Evolutionary conservation across 2,888 invertebrate species (phyloP).

Genomic region (Stegana nigrithorax): DNA sequence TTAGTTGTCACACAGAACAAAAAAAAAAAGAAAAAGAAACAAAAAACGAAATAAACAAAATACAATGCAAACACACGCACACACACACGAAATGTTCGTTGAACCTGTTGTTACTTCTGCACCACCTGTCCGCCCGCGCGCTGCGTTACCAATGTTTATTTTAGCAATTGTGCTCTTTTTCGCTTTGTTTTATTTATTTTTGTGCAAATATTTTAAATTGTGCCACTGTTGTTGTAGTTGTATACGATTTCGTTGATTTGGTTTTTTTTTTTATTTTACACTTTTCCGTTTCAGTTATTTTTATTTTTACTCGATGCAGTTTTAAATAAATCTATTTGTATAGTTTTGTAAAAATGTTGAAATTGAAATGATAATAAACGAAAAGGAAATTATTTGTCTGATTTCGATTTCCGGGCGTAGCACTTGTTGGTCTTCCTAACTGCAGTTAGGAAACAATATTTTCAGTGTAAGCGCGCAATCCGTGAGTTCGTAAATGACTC

Average conservation of each 20-base stretch:
- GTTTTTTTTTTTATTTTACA: background rate
- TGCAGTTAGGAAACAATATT: background rate
- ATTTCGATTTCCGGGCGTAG: background rate
- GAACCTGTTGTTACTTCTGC: constrained; percentile 11
- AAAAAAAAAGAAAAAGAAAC: background rate
- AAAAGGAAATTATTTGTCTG: background rate
- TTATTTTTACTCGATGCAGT: background rate
- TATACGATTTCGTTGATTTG: background rate
- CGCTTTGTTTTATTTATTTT: constrained; percentile 52
- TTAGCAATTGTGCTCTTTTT: constrained; percentile 12
- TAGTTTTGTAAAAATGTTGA: background rate
- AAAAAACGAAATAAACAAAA: background rate
- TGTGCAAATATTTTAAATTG: constrained; percentile 43
- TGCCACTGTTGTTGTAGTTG: constrained; percentile 41
- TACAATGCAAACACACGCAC: background rate
- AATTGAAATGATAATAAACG: too few species aligned
- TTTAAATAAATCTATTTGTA: background rate
- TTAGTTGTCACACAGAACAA: constrained; percentile 25
- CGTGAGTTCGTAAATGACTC: too few species aligned
- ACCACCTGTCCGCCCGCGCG: constrained; percentile 2
- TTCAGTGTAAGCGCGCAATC: constrained; percentile 4
- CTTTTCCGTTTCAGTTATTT: background rate
- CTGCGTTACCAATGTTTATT: background rate
- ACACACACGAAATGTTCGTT: background rate
- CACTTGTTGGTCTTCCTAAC: constrained; percentile 17